Evolutionary conservation across 2,113 vertebrate genomes (phyloP).

Genomic region (Hiodon alosoides): DNA sequence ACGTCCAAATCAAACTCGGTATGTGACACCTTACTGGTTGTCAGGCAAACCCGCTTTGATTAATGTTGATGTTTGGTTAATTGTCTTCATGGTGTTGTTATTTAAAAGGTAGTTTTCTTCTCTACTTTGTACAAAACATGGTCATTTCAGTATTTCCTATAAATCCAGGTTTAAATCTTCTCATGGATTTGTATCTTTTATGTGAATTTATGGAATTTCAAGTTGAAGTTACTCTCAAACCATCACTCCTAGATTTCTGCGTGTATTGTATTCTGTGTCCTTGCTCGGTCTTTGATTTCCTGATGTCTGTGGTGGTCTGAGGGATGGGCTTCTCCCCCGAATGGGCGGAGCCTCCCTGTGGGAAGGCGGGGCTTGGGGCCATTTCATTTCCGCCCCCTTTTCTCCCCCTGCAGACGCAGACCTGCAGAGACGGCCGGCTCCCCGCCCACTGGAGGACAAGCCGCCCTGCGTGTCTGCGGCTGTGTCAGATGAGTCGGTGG

Average conservation of each 20-base stretch:
- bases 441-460: slow-evolving; percentile 59
- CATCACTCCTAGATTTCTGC: neutral
- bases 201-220: too few relatives aligned
- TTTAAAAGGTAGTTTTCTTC: too few relatives aligned
- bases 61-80: too few relatives aligned
- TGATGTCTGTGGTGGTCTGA: neutral
- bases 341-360: neutral
- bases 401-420: slow-evolving; percentile 50
- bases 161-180: too few relatives aligned
- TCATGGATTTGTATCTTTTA: too few relatives aligned
- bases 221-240: too few relatives aligned
- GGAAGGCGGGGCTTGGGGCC: neutral
- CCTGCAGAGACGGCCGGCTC: slow-evolving; percentile 45
- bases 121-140: too few relatives aligned
- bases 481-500: slow-evolving; percentile 77
- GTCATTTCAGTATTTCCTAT: too few relatives aligned
- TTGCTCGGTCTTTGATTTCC: neutral
- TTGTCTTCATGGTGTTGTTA: too few relatives aligned
- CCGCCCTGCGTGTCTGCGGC: slow-evolving; percentile 69
- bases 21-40: too few relatives aligned
- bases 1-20: too few relatives aligned
- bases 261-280: neutral
- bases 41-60: too few relatives aligned
- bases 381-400: slow-evolving; percentile 9
- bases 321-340: neutral